These are phyloP conservation scores for Octodon degus DNA, from an alignment of 2,113 vertebrate genomes.

Conservation along the genomic window DNA sequence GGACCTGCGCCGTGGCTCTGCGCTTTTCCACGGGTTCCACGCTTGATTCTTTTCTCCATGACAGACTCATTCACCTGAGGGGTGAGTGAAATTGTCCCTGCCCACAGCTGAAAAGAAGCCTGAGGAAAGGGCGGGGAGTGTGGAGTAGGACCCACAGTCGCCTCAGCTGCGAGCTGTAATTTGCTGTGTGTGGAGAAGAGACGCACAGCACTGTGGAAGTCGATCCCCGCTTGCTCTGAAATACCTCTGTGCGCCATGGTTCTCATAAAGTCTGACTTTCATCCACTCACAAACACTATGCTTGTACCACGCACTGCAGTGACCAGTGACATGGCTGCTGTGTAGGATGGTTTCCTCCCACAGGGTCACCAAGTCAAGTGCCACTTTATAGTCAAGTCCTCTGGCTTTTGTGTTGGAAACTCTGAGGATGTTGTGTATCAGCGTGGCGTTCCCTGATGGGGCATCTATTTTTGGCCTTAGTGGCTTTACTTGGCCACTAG, in stretches of 20 bases:
- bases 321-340: fast-evolving
- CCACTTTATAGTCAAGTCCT: not conserved
- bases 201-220: not conserved
- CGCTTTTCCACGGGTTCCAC: no score
- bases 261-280: conserved; percentile 22
- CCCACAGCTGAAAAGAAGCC: conserved; percentile 50
- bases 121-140: conserved; percentile 44
- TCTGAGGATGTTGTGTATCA: not conserved
- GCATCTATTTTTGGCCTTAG: not conserved
- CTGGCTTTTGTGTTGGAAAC: not conserved
- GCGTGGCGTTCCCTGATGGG: not conserved
- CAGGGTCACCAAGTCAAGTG: not conserved
- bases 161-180: conserved; percentile 63
- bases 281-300: not conserved
- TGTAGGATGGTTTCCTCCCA: not conserved
- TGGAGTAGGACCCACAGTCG: conserved; percentile 14
- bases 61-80: conserved; percentile 34
- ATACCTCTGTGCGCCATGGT: not conserved
- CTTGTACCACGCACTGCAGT: not conserved
- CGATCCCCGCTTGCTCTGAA: not conserved
- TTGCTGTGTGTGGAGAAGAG: not conserved
- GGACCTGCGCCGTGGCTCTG: not conserved
- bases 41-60: not conserved
- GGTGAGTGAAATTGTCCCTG: conserved; percentile 8
- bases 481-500: conserved; percentile 2